Conservation (phyloP, 2,888 invertebrate genomes). For the Oithona nana region DNA sequence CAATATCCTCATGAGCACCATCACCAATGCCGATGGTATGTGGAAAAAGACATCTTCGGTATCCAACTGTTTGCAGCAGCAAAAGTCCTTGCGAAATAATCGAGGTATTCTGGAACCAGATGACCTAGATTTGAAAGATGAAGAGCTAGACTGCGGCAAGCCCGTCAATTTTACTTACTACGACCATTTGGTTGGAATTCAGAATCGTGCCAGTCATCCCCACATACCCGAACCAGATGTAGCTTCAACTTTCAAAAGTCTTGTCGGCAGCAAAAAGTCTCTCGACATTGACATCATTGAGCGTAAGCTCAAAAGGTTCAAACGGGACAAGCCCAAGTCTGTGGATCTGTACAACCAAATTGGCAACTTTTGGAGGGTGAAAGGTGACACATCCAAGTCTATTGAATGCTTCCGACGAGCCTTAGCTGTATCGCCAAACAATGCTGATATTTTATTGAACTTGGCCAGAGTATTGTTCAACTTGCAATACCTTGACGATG, state of each 20-base stretch:
- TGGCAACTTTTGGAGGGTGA: slow-evolving; percentile 76
- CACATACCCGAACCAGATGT: slow-evolving; percentile 53
- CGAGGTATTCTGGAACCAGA: background rate
- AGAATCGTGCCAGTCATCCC: slow-evolving; percentile 60
- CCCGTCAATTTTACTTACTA: slow-evolving; percentile 71
- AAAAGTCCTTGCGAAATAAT: slow-evolving; percentile 1
- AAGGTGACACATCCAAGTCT: slow-evolving; percentile 64
- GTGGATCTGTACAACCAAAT: slow-evolving; percentile 72
- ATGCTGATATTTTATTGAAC: slow-evolving; percentile 65
- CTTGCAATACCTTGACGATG: slow-evolving; percentile 71
- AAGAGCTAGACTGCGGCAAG: slow-evolving; percentile 52
- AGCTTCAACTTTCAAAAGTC: background rate
- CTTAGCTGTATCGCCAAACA: slow-evolving; percentile 61
- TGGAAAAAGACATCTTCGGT: slow-evolving; percentile 12
- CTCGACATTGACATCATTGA: slow-evolving; percentile 47
- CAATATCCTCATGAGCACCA: slow-evolving; percentile 25
- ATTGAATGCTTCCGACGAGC: slow-evolving; percentile 77
- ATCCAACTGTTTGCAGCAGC: too few relatives aligned
- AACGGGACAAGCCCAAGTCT: slow-evolving; percentile 61
- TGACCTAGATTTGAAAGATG: slow-evolving; percentile 17
- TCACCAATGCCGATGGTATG: slow-evolving; percentile 20
- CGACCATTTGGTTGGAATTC: slow-evolving; percentile 66
- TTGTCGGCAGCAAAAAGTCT: background rate
- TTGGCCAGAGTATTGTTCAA: slow-evolving; percentile 64
- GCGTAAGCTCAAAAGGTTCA: slow-evolving; percentile 51